Conservation (phyloP, 2,888 invertebrate genomes). For the Sturmia bella region DNA sequence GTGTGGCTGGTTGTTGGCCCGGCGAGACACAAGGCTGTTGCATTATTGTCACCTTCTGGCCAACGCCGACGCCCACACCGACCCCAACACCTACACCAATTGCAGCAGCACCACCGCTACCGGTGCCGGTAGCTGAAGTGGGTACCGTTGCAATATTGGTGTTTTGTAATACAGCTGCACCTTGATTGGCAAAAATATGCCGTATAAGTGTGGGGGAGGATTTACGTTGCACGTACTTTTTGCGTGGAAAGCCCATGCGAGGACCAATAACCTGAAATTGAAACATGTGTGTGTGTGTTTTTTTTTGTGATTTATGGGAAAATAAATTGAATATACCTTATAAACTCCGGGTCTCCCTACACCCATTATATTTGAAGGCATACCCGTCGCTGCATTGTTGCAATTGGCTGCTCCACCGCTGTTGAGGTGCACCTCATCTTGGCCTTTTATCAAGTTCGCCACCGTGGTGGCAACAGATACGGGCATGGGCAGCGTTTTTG, state of each 20-base stretch:
- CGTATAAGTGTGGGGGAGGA: constrained; percentile 86
- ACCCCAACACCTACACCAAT: constrained; percentile 56
- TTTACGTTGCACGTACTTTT: constrained; percentile 84
- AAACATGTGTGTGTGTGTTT: no score
- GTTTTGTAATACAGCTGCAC: constrained; percentile 73
- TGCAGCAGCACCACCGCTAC: constrained; percentile 52
- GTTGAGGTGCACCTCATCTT: constrained; percentile 72
- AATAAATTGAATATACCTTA: constrained; percentile 73
- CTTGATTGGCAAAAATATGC: constrained; percentile 82
- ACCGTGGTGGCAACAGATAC: constrained; percentile 74
- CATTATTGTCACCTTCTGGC: constrained; percentile 71
- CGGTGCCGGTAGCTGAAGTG: constrained; percentile 50
- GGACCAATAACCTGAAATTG: constrained; percentile 79
- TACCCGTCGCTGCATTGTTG: constrained; percentile 73
- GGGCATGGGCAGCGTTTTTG: constrained; percentile 71
- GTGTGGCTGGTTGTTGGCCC: constrained; percentile 69
- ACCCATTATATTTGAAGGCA: constrained; percentile 78
- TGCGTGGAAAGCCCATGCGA: constrained; percentile 81
- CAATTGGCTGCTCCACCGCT: constrained; percentile 71
- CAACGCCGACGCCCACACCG: constrained; percentile 61
- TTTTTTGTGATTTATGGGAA: no score
- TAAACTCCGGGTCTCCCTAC: constrained; percentile 80
- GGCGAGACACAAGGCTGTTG: constrained; percentile 73
- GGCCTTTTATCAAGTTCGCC: constrained; percentile 74
- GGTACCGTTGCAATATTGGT: constrained; percentile 67